phyloP scores from a whole-genome alignment of 2,888 invertebrate genomes.

The Elysia crispata region DNA sequence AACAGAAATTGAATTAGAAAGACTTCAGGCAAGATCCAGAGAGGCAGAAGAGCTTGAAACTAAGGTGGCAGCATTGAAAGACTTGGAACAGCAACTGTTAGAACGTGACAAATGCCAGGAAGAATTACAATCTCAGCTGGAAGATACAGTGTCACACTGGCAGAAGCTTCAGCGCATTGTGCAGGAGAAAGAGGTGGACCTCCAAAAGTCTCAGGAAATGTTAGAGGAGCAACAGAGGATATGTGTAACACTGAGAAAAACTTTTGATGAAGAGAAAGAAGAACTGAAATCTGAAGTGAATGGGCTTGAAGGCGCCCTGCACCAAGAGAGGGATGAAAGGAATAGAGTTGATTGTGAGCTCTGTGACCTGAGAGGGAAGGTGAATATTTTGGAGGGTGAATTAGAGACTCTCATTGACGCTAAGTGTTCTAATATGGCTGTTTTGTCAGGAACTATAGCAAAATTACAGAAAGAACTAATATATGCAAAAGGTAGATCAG shows the following conservation, averaged over 20 bases:
- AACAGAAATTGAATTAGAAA: slow-evolving; percentile 18
- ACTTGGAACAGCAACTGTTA: neutral
- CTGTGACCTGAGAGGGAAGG: neutral
- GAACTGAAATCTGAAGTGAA: slow-evolving; percentile 22
- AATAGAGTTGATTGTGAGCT: neutral
- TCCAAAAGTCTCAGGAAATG: slow-evolving; percentile 26
- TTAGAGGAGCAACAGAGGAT: slow-evolving; percentile 44
- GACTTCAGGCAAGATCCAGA: neutral
- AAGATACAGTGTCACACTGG: slow-evolving; percentile 43
- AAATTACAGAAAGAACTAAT: slow-evolving; percentile 16
- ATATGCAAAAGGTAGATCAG: slow-evolving; percentile 15
- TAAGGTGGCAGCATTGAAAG: neutral
- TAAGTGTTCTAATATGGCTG: neutral
- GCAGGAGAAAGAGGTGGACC: slow-evolving; percentile 39
- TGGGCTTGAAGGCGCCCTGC: slow-evolving; percentile 6
- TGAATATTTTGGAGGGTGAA: slow-evolving; percentile 2
- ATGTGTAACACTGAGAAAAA: slow-evolving; percentile 22
- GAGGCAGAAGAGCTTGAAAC: no score
- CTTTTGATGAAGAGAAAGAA: slow-evolving; percentile 22
- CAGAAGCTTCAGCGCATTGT: slow-evolving; percentile 45
- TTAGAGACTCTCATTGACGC: neutral
- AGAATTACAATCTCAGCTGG: slow-evolving; percentile 34
- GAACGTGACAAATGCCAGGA: slow-evolving; percentile 20
- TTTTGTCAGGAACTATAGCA: slow-evolving; percentile 15
- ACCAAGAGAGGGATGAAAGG: neutral